phyloP scores from a whole-genome alignment of 2,888 invertebrate genomes.

The Drosophila nr. perissopoda region DNA sequence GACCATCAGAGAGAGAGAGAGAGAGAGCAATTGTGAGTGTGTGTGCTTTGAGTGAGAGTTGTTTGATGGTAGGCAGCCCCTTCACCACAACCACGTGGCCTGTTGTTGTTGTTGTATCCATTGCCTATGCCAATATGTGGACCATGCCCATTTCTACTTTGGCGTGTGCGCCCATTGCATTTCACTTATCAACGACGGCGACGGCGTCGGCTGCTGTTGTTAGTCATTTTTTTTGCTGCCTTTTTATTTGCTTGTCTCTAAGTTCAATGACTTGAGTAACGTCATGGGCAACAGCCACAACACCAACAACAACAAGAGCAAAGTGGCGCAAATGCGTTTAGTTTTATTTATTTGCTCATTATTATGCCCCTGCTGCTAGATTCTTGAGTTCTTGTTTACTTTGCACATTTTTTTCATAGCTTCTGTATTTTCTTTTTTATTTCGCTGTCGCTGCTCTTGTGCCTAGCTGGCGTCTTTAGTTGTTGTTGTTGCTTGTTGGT shows the following conservation, averaged over 20 bases:
- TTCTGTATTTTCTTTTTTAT: conserved; percentile 23
- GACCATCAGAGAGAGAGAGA: neutral
- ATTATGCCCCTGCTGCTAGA: conserved; percentile 70
- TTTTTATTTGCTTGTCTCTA: conserved; percentile 71
- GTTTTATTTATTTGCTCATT: conserved; percentile 79
- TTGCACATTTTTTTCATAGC: conserved; percentile 64
- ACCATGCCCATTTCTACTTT: conserved; percentile 53
- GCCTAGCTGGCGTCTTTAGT: conserved; percentile 12
- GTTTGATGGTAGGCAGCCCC: conserved; percentile 54
- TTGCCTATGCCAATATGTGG: conserved; percentile 57
- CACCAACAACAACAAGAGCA: conserved; percentile 56
- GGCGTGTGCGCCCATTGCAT: conserved; percentile 69
- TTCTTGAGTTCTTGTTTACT: conserved; percentile 72
- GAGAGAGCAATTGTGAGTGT: conserved; percentile 14
- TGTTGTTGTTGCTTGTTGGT: conserved; percentile 30
- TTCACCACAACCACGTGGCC: conserved; percentile 50
- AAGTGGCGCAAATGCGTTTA: conserved; percentile 80
- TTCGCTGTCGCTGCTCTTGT: conserved; percentile 34
- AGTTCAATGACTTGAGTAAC: conserved; percentile 83
- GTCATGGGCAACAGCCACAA: conserved; percentile 76
- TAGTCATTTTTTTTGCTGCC: conserved; percentile 48
- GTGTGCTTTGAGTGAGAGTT: conserved; percentile 63
- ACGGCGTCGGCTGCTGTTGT: conserved; percentile 21
- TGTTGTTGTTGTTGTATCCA: conserved; percentile 35
- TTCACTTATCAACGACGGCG: conserved; percentile 70